These are phyloP conservation scores for Nasonia oneida DNA, from an alignment of 2,888 invertebrate genomes.

Conservation along the genomic window DNA sequence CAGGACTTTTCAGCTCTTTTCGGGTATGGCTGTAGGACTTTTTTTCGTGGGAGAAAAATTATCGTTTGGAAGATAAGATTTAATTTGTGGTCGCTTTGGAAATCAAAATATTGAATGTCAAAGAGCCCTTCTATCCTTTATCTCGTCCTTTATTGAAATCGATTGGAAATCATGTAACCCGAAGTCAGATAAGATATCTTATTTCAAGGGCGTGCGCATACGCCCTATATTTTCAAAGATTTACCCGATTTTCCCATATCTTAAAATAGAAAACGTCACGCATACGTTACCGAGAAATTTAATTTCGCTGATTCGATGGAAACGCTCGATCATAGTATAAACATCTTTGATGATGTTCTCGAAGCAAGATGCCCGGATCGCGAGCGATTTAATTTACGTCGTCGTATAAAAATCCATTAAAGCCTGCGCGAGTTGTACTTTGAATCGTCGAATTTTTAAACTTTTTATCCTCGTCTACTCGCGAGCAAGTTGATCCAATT, in stretches of 20 bases:
- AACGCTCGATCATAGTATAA: conserved; percentile 3
- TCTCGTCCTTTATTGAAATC: neutral
- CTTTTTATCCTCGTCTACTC: conserved; percentile 23
- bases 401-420: conserved; percentile 45
- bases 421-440: conserved; percentile 28
- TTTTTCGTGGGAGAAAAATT: neutral
- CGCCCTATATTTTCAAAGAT: neutral
- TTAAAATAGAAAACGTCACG: neutral
- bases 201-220: neutral
- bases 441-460: conserved; percentile 46
- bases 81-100: neutral
- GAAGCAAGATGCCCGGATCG: conserved; percentile 33
- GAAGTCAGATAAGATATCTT: neutral
- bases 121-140: neutral
- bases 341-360: conserved; percentile 17
- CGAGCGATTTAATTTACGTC: conserved; percentile 51
- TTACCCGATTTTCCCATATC: neutral
- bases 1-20: neutral
- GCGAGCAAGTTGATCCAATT: conserved; percentile 44
- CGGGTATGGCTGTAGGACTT: neutral
- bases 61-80: neutral
- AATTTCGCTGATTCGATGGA: neutral
- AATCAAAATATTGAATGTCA: neutral
- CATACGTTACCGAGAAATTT: neutral
- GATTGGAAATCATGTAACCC: neutral